Conservation (phyloP, 1,140 invertebrate genomes). For the Diprion similis region DNA sequence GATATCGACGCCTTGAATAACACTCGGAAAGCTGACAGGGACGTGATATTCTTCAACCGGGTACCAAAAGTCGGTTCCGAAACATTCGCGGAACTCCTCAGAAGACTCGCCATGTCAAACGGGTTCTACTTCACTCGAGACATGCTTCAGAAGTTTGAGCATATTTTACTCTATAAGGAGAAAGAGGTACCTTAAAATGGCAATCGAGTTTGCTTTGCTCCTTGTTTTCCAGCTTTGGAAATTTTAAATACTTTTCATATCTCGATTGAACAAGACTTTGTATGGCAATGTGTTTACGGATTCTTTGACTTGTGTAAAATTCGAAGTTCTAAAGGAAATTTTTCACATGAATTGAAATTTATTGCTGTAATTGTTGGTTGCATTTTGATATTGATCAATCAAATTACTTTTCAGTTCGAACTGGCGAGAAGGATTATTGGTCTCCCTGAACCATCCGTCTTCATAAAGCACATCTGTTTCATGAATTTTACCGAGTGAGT, state of each 20-base stretch:
- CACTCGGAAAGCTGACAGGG: conserved; percentile 73
- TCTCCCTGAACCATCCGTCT: conserved; percentile 67
- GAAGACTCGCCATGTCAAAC: conserved; percentile 76
- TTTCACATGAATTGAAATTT: no score
- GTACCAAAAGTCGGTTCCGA: conserved; percentile 90
- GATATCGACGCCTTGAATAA: conserved; percentile 78
- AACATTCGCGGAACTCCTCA: conserved; percentile 85
- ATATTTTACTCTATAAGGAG: conserved; percentile 75
- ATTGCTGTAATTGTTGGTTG: no score
- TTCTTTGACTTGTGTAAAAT: no score
- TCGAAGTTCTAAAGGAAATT: no score
- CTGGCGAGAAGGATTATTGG: conserved; percentile 65
- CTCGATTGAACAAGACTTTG: no score
- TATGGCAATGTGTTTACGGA: no score
- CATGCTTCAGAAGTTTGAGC: conserved; percentile 83
- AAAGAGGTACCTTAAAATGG: conserved; percentile 67
- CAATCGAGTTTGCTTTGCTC: no score
- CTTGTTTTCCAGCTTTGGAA: no score
- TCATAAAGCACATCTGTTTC: conserved; percentile 72
- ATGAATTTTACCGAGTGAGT: conserved; percentile 71
- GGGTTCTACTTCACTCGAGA: conserved; percentile 83
- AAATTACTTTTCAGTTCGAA: conserved; percentile 55
- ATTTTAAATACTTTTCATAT: no score
- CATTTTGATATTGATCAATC: background rate
- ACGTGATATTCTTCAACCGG: conserved; percentile 86